Percentiles rank a stretch among this genome's conserved stretches.
phyloP scores from a whole-genome alignment of 2,888 invertebrate species.

The Trimorus sp. region DNA sequence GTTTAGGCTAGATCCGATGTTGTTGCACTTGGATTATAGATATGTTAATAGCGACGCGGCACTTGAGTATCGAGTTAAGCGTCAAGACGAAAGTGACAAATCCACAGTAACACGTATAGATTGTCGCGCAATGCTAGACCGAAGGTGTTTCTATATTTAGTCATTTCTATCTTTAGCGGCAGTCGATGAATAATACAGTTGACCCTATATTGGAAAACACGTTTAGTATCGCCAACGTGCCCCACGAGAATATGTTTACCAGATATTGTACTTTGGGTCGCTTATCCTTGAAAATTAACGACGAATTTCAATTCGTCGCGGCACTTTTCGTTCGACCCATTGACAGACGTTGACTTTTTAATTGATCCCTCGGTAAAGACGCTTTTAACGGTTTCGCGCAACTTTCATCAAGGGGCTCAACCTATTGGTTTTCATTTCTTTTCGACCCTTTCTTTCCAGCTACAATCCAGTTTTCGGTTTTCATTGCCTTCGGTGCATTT shows the following conservation, averaged over 20 bases:
- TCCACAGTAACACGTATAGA: slow-evolving; percentile 45
- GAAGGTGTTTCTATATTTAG: slow-evolving; percentile 74
- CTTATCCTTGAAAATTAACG: slow-evolving; percentile 52
- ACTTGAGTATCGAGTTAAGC: slow-evolving; percentile 54
- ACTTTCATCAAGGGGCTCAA: no score
- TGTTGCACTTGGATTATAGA: slow-evolving; percentile 58
- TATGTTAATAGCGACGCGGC: slow-evolving; percentile 52
- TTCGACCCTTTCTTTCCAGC: no score
- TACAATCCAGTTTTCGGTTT: neutral
- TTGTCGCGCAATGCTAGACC: slow-evolving; percentile 58
- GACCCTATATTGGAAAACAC: slow-evolving; percentile 78
- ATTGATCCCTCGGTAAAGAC: no score
- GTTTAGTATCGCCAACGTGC: slow-evolving; percentile 75
- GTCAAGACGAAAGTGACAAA: slow-evolving; percentile 47
- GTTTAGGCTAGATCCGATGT: slow-evolving; percentile 54
- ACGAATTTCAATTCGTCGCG: slow-evolving; percentile 13
- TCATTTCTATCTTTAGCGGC: slow-evolving; percentile 75
- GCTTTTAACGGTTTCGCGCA: no score
- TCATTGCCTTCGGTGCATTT: neutral
- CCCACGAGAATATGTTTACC: slow-evolving; percentile 73
- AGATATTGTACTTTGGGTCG: slow-evolving; percentile 70
- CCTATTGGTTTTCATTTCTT: no score
- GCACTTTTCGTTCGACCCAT: no score
- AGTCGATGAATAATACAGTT: slow-evolving; percentile 77
- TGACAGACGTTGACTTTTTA: no score